Evolutionary conservation across 2,888 invertebrate species (phyloP).

Genomic region (Acholoe squamosa): DNA sequence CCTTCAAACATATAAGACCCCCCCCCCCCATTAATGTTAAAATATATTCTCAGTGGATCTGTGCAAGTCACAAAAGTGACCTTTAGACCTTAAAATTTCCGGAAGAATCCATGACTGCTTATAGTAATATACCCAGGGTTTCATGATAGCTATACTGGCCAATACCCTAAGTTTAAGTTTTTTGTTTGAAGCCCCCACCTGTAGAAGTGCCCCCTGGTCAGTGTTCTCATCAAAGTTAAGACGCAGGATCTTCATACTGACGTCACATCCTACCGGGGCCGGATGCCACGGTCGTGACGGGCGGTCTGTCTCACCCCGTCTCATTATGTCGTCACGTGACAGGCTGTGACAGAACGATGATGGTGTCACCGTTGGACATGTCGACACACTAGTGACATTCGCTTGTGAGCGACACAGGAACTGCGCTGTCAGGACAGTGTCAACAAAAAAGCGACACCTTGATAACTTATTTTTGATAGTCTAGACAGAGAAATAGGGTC

Average conservation of each 20-base stretch:
- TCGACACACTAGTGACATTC: background rate
- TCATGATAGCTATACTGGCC: no score
- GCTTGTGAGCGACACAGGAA: background rate
- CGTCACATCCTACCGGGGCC: background rate
- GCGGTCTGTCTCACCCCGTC: background rate
- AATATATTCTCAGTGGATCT: no score
- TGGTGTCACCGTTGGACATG: background rate
- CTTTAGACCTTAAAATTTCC: no score
- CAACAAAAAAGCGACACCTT: background rate
- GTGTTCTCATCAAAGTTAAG: slow-evolving; percentile 12
- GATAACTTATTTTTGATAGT: background rate
- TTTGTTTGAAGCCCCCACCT: background rate
- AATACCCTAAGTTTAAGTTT: no score
- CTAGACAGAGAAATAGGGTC: background rate
- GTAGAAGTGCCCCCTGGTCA: background rate
- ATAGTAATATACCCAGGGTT: no score
- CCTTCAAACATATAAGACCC: no score
- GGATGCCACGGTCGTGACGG: background rate
- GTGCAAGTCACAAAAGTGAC: no score
- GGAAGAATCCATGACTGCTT: no score
- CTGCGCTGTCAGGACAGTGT: no score
- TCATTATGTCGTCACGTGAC: background rate
- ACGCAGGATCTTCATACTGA: slow-evolving; percentile 6
- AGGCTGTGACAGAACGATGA: background rate
- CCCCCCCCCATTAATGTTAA: no score